Base-by-base conservation (phyloP, 1,140 invertebrate genomes). In the Drosophila obscura region DNA sequence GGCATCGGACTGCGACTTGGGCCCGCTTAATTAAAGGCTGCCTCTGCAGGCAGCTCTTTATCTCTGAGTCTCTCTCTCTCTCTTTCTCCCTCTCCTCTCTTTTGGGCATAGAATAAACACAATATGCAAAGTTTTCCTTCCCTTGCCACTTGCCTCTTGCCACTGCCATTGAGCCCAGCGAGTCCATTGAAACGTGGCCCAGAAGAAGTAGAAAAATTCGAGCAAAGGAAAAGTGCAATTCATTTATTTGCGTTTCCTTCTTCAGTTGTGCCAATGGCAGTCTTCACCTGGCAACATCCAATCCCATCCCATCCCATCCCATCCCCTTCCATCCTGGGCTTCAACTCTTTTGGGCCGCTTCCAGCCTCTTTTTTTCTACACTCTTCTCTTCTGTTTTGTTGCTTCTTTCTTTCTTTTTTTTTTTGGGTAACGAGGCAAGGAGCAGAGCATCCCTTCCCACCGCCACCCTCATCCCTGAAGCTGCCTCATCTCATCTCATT, bases 181-280 rank as follows among this genome's bases (percentile, higher is more conserved):
- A 73, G 83, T 81, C 80, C 82, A 87, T 87, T 85, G 82, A 85
- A 85, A 85, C 64, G 53, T 49, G 52, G 31, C 50, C 60, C 66
- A 66, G 50, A 77, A 80, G 82, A 57, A 75, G 48, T 76, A 76
- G 73, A 79, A 79, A 89, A 71, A 74, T 80, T 53, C 50, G 39
- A 49, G 67, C 79, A 88, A 84, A 88, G 83, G 68, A 89, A 88
- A 89, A 88, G 84, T 88, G 83, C 83, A 88, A 88, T 88, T 88
- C 85, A 88, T 88, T 88, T 88, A 88, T 88, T 89, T 89, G 85
- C 84, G 68, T 88, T 88, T 89, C 83, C 84, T 88, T 88, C 83
- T 84, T 59, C 63, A 75, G 69, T 69, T 64, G 57, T 64, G 45
- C 43, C 16, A 16, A 0, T 16, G 16, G 16, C 16, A 16, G 22